Conservation (phyloP, 2,888 invertebrate genomes). For the Tromatobia lineatoria region DNA sequence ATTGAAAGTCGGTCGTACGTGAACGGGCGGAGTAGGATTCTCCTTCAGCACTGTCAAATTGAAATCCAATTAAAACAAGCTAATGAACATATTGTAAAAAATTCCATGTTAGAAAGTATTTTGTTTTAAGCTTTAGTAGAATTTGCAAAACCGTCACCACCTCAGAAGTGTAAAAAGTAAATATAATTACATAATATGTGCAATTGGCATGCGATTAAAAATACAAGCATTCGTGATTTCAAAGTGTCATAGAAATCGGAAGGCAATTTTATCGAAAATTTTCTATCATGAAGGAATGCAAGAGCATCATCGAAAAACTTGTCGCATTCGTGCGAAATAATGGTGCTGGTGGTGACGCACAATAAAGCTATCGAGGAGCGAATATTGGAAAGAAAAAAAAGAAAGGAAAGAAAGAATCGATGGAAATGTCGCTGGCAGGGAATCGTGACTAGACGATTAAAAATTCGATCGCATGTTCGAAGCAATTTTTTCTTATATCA, state of each 20-base stretch:
- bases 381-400: not conserved
- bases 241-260: not conserved
- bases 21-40: slow-evolving; percentile 79
- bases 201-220: slow-evolving; percentile 50
- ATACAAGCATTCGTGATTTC: slow-evolving; percentile 24
- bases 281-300: not conserved
- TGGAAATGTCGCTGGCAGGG: slow-evolving; percentile 15
- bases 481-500: too few relatives aligned
- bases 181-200: not conserved
- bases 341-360: slow-evolving; percentile 47
- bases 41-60: slow-evolving; percentile 79
- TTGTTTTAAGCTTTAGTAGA: slow-evolving; percentile 4
- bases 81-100: not conserved
- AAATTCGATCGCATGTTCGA: slow-evolving; percentile 36
- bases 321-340: not conserved
- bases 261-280: not conserved
- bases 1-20: slow-evolving; percentile 81
- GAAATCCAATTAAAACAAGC: slow-evolving; percentile 29
- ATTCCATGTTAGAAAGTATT: slow-evolving; percentile 37
- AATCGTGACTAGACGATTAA: slow-evolving; percentile 29
- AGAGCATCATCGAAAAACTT: not conserved
- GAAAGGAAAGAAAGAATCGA: slow-evolving; percentile 4
- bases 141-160: slow-evolving; percentile 74
- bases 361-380: slow-evolving; percentile 22
- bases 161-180: slow-evolving; percentile 52